Base-by-base conservation (phyloP, 2,113 vertebrate genomes). In the Toxostoma redivivum region DNA sequence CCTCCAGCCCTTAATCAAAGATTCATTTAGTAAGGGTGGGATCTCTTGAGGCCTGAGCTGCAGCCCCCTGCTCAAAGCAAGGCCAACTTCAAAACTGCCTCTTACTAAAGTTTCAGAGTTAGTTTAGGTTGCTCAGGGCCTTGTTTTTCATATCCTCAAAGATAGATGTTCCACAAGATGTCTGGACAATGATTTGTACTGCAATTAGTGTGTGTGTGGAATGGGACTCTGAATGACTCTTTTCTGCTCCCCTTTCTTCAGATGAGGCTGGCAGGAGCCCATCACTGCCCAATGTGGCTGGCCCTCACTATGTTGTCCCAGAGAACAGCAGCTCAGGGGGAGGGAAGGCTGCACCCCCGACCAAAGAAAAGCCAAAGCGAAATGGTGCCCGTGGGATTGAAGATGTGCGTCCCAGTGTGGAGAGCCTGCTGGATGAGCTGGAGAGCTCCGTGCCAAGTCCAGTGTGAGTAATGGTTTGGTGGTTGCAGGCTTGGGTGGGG, bases 401-500 rank as follows among this genome's bases (percentile, higher is more conserved):
- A 37, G 99, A 99, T 2, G 93, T 98, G 70, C 98, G 99, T 53
- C 99, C 99, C 94, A 98, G 98, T 0, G 99, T 99, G 96, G 99
- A 99, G 96, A 99, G 98, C 95, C 98, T 99, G 66, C 96, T 99
- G 97, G 98, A 99, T 31, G 99, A 99, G 92, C 98, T 99, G 95
- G 99, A 99, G 97, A 99, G 98, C 92, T 99, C 99, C 0, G 99
- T 99, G 95, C 99, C 99, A 42, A 99, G 98, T 56, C 98, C 99
- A 61, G 98, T 98, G 99, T 99, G 97, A 98, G 97, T 91, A 37
- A 30, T 24, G 33, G 1, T 23, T 5, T 14, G 67, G 44, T 53
- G 54, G 1, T n/a, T 80, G 23, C 42, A 78, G 72, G 5, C 45
- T 47, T 30, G 40, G 20, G 10, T 45, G 67, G 27, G 42, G 16